Percentiles rank a stretch among this genome's conserved stretches.
These are phyloP conservation scores for Julus scanicus DNA, from an alignment of 2,888 invertebrate species.

Conservation along the genomic window DNA sequence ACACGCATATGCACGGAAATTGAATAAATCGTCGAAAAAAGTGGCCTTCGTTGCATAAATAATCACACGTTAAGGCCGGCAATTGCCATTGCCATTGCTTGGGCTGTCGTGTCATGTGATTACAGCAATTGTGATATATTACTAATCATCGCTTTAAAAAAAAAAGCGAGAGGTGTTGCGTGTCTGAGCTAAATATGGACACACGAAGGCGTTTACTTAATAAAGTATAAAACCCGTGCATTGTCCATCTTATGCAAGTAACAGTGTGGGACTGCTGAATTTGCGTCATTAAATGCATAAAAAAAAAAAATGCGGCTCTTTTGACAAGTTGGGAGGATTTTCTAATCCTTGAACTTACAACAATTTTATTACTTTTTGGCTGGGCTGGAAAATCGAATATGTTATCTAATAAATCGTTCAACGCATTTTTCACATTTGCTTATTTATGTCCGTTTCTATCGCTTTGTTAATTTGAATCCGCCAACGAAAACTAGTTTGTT, in stretches of 20 bases:
- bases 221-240: not conserved
- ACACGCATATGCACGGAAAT: not conserved
- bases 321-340: no score
- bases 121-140: not conserved
- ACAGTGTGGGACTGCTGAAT: no score
- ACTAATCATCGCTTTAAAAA: not conserved
- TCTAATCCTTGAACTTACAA: no score
- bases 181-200: not conserved
- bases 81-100: not conserved
- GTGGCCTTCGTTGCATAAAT: slow-evolving; percentile 19
- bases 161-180: not conserved
- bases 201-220: not conserved
- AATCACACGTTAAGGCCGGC: not conserved
- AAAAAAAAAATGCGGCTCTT: no score
- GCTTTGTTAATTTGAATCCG: no score
- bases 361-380: no score
- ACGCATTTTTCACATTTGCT: no score
- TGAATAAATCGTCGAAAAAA: not conserved
- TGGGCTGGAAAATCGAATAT: no score
- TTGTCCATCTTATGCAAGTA: not conserved
- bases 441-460: no score
- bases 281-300: no score
- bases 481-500: no score
- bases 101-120: not conserved
- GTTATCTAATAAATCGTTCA: no score